Evolutionary conservation across 2,113 vertebrate genomes (phyloP).

Genomic region (Brienomyrus longianalis): DNA sequence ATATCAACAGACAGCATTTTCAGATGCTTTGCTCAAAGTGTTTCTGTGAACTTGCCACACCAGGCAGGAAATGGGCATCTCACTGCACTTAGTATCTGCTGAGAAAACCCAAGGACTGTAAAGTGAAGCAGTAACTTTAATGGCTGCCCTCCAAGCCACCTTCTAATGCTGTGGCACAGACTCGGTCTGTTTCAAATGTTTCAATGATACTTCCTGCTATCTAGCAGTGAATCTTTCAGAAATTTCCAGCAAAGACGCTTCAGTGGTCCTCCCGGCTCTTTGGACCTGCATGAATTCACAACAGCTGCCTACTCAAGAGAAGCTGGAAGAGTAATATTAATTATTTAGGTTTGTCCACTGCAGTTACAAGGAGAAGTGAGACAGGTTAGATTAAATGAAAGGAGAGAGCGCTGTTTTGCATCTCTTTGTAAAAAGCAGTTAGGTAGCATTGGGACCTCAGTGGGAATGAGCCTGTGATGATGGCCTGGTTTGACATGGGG

Average conservation of each 20-base stretch:
- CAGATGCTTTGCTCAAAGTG: neutral
- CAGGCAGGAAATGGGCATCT: neutral
- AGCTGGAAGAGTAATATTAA: conserved; percentile 77
- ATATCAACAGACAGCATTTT: neutral
- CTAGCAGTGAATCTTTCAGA: neutral
- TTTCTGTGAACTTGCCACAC: neutral
- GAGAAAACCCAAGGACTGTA: neutral
- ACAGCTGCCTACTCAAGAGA: conserved; percentile 63
- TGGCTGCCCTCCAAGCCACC: neutral
- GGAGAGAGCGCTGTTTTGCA: neutral
- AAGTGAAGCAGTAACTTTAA: conserved; percentile 7
- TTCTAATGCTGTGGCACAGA: neutral
- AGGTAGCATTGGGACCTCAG: neutral
- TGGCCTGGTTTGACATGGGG: neutral
- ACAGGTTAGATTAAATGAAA: conserved; percentile 55
- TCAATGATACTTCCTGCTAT: neutral
- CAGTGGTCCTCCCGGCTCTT: neutral
- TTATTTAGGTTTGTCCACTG: conserved; percentile 73
- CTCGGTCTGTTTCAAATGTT: neutral
- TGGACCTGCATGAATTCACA: neutral
- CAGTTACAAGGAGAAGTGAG: conserved; percentile 59
- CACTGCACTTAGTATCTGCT: conserved; percentile 7
- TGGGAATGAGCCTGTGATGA: neutral
- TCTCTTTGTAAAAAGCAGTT: neutral
- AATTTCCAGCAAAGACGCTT: neutral